Evolutionary conservation across 30 jellyfish, hydroid and myxozoan genomes (phyloP).

Genomic region (Clytia hemisphaerica): DNA sequence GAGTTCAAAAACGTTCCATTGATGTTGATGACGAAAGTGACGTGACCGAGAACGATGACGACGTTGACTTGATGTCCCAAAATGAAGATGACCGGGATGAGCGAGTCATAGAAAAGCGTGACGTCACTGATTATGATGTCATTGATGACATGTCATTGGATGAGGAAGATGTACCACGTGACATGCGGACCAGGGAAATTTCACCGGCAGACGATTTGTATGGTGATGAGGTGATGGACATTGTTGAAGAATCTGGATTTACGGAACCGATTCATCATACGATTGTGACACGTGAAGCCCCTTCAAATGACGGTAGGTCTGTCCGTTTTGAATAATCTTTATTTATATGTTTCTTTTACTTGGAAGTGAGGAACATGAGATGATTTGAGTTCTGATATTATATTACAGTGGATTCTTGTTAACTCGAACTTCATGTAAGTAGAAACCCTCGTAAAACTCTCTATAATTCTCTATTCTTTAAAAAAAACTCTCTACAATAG

Average conservation of each 20-base stretch:
- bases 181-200: background rate
- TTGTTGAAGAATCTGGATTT: conserved; percentile 32
- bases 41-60: background rate
- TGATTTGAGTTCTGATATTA: too few species aligned
- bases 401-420: too few species aligned
- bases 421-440: too few species aligned
- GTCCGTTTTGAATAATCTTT: too few species aligned
- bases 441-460: too few species aligned
- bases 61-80: background rate
- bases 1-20: too few species aligned
- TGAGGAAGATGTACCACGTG: conserved; percentile 29
- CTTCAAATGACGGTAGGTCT: background rate
- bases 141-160: background rate
- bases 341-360: too few species aligned
- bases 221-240: background rate
- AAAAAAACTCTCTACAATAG: too few species aligned
- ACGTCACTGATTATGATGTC: background rate
- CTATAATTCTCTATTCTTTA: too few species aligned
- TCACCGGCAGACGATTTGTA: background rate
- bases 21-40: background rate
- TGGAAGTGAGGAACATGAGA: too few species aligned
- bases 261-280: too few species aligned
- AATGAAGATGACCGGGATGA: background rate
- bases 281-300: background rate
- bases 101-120: conserved; percentile 1